Evolutionary conservation across 1,140 invertebrate genomes (phyloP).

Genomic region (Oreohelix idahoensis): DNA sequence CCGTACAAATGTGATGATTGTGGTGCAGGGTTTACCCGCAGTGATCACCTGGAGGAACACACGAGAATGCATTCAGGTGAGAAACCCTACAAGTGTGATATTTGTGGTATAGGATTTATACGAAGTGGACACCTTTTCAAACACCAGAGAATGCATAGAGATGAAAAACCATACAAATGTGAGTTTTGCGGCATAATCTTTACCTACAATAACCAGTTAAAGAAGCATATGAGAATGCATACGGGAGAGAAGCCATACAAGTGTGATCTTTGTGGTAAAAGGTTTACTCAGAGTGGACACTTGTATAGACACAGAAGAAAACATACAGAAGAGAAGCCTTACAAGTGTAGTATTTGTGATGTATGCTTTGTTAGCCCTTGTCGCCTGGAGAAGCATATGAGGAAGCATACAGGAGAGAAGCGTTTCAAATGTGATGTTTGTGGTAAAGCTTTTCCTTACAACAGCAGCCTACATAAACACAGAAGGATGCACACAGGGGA

Average conservation of each 20-base stretch:
- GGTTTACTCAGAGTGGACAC: not conserved
- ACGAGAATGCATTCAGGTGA: not conserved
- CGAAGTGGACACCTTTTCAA: not conserved
- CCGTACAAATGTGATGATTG: not conserved
- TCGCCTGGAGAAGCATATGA: not conserved
- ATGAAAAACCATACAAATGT: not conserved
- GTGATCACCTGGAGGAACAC: not conserved
- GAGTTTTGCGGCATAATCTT: not conserved
- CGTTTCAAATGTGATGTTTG: not conserved
- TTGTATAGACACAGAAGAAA: not conserved
- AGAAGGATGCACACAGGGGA: not conserved
- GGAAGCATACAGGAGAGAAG: not conserved
- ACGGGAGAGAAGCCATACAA: constrained; percentile 7
- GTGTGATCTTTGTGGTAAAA: constrained; percentile 1
- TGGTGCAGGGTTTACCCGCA: not conserved
- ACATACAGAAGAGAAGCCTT: constrained; percentile 18
- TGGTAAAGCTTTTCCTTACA: not conserved
- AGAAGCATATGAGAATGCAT: not conserved
- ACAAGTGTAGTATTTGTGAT: not conserved
- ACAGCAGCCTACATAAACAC: not conserved
- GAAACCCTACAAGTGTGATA: not conserved
- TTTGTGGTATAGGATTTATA: not conserved
- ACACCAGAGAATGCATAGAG: not conserved
- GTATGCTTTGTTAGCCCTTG: not conserved
- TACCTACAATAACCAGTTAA: not conserved